Conservation (phyloP, 2,113 vertebrate species). For the Enhydra lutris region DNA sequence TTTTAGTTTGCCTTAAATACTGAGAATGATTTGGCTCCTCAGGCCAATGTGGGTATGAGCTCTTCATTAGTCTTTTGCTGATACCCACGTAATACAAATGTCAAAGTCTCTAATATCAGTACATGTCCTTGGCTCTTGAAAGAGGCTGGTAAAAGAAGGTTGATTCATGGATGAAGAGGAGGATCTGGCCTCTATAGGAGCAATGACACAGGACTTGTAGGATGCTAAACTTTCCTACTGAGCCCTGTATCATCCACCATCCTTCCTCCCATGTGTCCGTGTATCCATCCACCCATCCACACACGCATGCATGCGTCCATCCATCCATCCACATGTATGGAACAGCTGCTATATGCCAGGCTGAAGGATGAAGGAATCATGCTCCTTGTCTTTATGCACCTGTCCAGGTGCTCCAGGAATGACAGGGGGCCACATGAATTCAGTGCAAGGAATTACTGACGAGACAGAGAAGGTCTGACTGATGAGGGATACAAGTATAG, state of each 20-base stretch:
- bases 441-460: not conserved
- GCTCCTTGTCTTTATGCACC: not conserved
- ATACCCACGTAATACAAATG: not conserved
- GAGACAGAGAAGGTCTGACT: not conserved
- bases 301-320: not conserved
- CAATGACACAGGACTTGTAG: not conserved
- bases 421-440: not conserved
- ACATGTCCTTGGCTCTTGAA: not conserved
- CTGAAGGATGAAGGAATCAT: not conserved
- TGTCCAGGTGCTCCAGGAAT: not conserved
- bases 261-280: not conserved
- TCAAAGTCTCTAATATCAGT: not conserved
- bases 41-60: not conserved
- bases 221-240: not conserved
- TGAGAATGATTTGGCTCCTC: not conserved
- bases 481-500: not conserved
- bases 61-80: not conserved
- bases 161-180: not conserved
- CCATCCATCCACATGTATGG: not conserved
- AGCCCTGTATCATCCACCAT: not conserved
- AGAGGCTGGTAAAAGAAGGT: not conserved
- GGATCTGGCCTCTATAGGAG: not conserved
- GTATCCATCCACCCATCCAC: not conserved
- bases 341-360: not conserved
- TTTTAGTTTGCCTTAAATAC: not conserved